Percentiles rank a stretch among this genome's conserved stretches.
These are phyloP conservation scores for Drosophila anomalata DNA, from an alignment of 2,888 invertebrate species.

Conservation along the genomic window DNA sequence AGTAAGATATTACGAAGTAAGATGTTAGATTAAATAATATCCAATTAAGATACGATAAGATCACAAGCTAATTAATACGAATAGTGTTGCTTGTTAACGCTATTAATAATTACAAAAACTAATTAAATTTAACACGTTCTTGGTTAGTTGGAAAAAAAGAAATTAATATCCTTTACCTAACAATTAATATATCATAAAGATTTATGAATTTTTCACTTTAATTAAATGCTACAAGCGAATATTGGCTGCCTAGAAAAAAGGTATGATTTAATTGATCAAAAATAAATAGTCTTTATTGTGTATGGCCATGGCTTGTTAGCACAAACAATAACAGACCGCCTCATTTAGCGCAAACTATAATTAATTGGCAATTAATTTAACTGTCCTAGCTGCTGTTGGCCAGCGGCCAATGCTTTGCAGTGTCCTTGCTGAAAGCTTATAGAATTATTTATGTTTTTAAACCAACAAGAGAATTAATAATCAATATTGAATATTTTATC, in stretches of 20 bases:
- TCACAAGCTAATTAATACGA: background rate
- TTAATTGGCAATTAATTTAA: slow-evolving; percentile 66
- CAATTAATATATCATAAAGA: slow-evolving; percentile 9
- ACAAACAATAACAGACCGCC: slow-evolving; percentile 34
- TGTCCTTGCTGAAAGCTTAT: slow-evolving; percentile 38
- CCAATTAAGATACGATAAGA: too few species aligned
- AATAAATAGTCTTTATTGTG: slow-evolving; percentile 43
- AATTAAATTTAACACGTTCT: background rate
- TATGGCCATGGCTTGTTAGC: slow-evolving; percentile 32
- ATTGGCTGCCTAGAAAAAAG: background rate
- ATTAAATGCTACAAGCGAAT: slow-evolving; percentile 19
- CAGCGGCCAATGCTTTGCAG: slow-evolving; percentile 31
- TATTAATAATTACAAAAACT: background rate
- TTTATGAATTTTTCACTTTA: slow-evolving; percentile 23
- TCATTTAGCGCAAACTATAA: slow-evolving; percentile 51
- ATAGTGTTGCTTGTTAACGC: background rate
- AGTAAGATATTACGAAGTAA: background rate
- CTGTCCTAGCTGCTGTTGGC: slow-evolving; percentile 20
- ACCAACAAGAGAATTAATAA: slow-evolving; percentile 35
- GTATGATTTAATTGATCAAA: slow-evolving; percentile 33
- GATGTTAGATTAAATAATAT: background rate
- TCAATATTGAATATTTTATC: slow-evolving; percentile 46
- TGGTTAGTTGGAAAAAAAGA: background rate
- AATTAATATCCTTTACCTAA: background rate
- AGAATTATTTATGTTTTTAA: slow-evolving; percentile 30